phyloP scores from a whole-genome alignment of 2,113 vertebrate genomes.

The Cephalopholis sonnerati region DNA sequence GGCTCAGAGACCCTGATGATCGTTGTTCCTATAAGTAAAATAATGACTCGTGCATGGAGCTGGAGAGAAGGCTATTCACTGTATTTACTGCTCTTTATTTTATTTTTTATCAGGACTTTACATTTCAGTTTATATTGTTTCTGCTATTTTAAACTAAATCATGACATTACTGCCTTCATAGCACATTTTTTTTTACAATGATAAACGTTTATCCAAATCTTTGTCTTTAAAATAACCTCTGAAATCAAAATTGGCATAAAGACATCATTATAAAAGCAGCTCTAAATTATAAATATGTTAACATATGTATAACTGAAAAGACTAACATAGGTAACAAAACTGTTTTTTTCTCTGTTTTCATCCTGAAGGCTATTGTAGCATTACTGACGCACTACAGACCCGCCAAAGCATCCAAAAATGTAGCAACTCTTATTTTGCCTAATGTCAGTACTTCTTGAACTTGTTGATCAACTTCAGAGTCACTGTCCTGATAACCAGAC shows the following conservation, averaged over 20 bases:
- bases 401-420: neutral
- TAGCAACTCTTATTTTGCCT: neutral
- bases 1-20: slow-evolving; percentile 4
- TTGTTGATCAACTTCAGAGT: neutral
- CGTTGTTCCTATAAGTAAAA: neutral
- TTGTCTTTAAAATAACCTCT: neutral
- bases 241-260: neutral
- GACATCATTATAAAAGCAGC: neutral
- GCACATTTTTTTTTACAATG: neutral
- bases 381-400: no score
- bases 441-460: neutral
- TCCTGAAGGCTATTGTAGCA: no score
- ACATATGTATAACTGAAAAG: neutral
- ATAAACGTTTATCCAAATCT: neutral
- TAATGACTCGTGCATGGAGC: neutral
- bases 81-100: neutral
- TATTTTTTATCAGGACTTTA: neutral
- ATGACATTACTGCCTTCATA: neutral
- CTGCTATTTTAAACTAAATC: neutral
- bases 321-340: no score
- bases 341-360: no score
- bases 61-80: neutral
- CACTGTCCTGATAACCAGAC: neutral
- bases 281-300: neutral
- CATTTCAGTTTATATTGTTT: neutral